Evolutionary conservation across 2,113 vertebrate genomes (phyloP).

Genomic region (Tachuris rubrigastra): DNA sequence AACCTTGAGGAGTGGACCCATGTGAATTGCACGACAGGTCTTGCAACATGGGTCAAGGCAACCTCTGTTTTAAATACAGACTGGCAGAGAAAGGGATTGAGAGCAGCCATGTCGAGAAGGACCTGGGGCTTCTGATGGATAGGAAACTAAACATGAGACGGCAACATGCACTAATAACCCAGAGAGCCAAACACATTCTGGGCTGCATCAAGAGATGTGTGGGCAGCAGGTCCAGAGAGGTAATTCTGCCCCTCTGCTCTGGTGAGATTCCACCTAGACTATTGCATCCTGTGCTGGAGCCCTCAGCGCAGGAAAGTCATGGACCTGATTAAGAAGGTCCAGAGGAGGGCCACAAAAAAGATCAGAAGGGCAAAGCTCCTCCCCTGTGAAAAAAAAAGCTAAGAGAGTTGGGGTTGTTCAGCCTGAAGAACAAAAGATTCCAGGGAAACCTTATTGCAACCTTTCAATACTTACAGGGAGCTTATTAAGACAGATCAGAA

Average conservation of each 20-base stretch:
- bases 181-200: not conserved
- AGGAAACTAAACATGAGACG: not conserved
- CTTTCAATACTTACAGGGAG: not conserved
- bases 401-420: not conserved
- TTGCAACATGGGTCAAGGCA: not conserved
- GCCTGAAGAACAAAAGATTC: not conserved
- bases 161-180: fast-evolving
- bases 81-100: not conserved
- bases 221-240: not conserved
- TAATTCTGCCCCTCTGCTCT: not conserved
- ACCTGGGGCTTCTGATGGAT: not conserved
- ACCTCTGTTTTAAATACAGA: not conserved
- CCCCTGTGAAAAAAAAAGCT: fast-evolving
- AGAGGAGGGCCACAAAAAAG: not conserved
- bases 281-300: fast-evolving
- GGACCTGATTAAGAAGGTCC: not conserved
- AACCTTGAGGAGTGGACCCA: fast-evolving
- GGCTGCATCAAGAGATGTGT: not conserved
- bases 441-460: fast-evolving
- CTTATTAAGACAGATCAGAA: not conserved
- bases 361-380: fast-evolving
- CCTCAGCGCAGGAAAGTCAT: not conserved
- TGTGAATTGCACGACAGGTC: not conserved
- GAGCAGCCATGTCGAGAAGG: not conserved
- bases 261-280: fast-evolving